These are phyloP conservation scores for Scaptodrosophila latifasciaeformis DNA, from an alignment of 2,888 invertebrate genomes.

Conservation along the genomic window DNA sequence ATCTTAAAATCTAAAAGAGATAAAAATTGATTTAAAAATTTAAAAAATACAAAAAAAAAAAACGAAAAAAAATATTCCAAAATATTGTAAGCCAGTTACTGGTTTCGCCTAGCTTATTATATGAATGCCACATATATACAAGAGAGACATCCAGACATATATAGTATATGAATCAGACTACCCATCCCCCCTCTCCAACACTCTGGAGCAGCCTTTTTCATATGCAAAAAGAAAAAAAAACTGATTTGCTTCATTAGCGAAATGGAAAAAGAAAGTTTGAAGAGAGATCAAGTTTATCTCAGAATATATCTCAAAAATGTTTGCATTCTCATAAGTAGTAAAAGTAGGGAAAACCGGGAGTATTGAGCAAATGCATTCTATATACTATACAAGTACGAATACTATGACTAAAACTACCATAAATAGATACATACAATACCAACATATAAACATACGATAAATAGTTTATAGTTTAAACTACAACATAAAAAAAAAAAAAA, in stretches of 20 bases:
- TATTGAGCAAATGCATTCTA: too few species aligned
- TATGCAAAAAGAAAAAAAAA: too few species aligned
- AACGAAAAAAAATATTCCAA: slow-evolving; percentile 18
- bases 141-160: slow-evolving; percentile 9
- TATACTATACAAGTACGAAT: too few species aligned
- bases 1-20: slow-evolving; percentile 28
- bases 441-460: slow-evolving; percentile 3
- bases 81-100: slow-evolving; percentile 58
- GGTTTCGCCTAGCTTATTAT: slow-evolving; percentile 47
- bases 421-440: slow-evolving; percentile 24
- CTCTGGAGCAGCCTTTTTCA: too few species aligned
- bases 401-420: not conserved
- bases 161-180: too few species aligned
- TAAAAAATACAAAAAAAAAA: slow-evolving; percentile 10
- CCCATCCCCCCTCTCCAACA: too few species aligned
- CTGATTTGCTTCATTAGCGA: too few species aligned
- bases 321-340: too few species aligned
- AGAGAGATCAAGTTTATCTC: too few species aligned
- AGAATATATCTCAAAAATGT: too few species aligned
- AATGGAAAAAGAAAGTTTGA: too few species aligned
- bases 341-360: too few species aligned
- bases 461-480: slow-evolving; percentile 4
- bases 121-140: slow-evolving; percentile 13
- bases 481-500: slow-evolving; percentile 4
- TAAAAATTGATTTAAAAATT: slow-evolving; percentile 13